These are phyloP conservation scores for Gymnocephalus cernua DNA, from an alignment of 2,113 vertebrate species.

Conservation along the genomic window DNA sequence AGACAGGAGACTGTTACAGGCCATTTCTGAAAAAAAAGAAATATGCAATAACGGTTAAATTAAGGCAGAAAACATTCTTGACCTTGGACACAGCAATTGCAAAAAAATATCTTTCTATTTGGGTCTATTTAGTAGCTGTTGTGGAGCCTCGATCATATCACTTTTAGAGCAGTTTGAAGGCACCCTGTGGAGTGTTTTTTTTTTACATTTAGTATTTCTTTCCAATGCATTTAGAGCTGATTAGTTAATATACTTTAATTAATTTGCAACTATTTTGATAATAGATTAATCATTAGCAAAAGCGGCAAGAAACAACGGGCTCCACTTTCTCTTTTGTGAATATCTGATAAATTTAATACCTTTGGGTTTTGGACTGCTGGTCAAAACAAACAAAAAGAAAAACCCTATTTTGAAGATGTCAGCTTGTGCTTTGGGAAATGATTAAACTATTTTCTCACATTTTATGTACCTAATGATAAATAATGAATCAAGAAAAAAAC, in stretches of 20 bases:
- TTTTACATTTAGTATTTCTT: not conserved
- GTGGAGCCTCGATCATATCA: no score
- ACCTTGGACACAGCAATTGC: no score
- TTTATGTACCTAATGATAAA: not conserved
- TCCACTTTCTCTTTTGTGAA: not conserved
- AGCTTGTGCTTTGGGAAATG: no score
- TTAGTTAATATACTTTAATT: not conserved
- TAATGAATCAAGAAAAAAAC: no score
- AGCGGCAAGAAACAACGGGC: not conserved
- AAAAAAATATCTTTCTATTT: no score
- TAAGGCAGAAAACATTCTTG: no score
- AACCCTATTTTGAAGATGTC: no score
- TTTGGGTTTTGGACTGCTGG: no score
- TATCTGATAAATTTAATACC: not conserved
- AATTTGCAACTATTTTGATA: not conserved
- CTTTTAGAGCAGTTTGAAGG: no score
- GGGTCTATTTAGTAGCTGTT: no score
- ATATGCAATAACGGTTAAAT: not conserved
- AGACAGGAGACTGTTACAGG: constrained; percentile 46
- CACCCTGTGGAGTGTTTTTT: not conserved
- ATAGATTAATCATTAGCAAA: not conserved
- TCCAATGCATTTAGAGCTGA: not conserved
- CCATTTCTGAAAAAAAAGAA: constrained; percentile 64
- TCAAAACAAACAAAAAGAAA: no score
- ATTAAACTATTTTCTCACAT: not conserved